phyloP scores from a whole-genome alignment of 1,140 invertebrate species.

The Zaprionus ornatus region DNA sequence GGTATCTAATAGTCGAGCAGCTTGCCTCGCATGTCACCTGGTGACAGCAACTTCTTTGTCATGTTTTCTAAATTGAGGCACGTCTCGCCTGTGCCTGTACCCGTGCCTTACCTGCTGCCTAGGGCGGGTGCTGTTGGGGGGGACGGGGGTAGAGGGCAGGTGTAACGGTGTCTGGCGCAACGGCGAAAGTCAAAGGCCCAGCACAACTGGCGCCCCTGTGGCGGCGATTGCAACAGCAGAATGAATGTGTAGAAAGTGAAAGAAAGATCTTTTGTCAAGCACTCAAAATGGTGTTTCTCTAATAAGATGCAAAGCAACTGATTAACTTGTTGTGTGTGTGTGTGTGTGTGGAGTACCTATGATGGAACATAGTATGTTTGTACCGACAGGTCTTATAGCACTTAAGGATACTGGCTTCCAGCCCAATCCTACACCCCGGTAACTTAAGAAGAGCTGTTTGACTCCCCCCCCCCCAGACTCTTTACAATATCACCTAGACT shows the following conservation, averaged over 20 bases:
- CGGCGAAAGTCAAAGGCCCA: constrained; percentile 45
- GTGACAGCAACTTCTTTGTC: constrained; percentile 39
- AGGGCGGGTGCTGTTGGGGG: background rate
- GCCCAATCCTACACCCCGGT: too few relatives aligned
- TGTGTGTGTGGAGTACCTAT: background rate
- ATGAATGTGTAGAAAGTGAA: constrained; percentile 52
- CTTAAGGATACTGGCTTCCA: too few relatives aligned
- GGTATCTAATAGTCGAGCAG: background rate
- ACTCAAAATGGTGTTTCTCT: background rate
- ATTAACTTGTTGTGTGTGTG: background rate
- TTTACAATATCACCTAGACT: too few relatives aligned
- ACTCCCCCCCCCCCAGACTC: too few relatives aligned
- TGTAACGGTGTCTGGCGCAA: constrained; percentile 13
- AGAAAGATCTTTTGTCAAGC: constrained; percentile 37
- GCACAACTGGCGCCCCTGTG: constrained; percentile 3
- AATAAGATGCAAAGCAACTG: constrained; percentile 17
- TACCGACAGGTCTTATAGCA: too few relatives aligned
- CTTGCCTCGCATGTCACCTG: background rate
- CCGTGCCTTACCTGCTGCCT: constrained; percentile 19
- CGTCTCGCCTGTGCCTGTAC: constrained; percentile 3
- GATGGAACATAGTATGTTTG: too few relatives aligned
- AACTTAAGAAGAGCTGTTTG: too few relatives aligned
- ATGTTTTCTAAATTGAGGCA: constrained; percentile 35
- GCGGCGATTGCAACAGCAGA: constrained; percentile 35
- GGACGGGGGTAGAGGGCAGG: background rate